A percentile compares a stretch with the other conserved stretches of the same genome.
These are phyloP conservation scores for Galbula dea DNA, from an alignment of 2,113 vertebrate genomes.

Conservation along the genomic window DNA sequence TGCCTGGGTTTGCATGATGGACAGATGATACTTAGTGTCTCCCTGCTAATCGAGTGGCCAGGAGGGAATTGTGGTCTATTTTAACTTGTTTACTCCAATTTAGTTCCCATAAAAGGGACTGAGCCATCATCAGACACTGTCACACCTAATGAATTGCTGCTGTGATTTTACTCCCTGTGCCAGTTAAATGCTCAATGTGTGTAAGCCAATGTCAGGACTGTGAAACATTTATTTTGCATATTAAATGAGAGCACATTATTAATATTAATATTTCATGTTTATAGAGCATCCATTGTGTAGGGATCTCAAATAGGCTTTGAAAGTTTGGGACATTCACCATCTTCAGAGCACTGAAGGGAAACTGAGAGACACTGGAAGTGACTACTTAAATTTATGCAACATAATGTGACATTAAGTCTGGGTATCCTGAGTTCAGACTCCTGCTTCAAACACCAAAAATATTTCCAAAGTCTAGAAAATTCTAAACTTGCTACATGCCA, in stretches of 20 bases:
- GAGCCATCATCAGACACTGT: not conserved
- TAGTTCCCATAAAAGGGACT: not conserved
- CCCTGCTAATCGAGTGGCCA: not conserved
- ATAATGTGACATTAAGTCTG: not conserved
- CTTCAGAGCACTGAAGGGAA: not conserved
- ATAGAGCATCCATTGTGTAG: not conserved
- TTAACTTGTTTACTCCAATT: slow-evolving; percentile 10
- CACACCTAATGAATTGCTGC: not conserved
- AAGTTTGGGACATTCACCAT: fast-evolving
- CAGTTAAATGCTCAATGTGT: not conserved
- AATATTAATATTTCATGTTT: not conserved
- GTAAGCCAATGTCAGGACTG: not conserved
- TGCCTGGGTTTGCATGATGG: slow-evolving; percentile 24
- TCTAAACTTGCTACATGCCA: not conserved
- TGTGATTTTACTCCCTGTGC: not conserved
- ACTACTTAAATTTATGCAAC: not conserved
- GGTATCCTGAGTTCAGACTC: not conserved
- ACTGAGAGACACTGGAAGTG: not conserved
- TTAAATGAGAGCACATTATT: not conserved
- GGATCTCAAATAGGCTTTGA: not conserved
- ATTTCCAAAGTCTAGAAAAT: not conserved
- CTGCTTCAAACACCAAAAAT: not conserved
- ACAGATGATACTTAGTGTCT: not conserved
- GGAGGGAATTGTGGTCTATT: not conserved
- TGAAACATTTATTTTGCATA: not conserved